A percentile compares a stretch with the other conserved stretches of the same genome.
phyloP scores from a whole-genome alignment of 2,113 vertebrate genomes.

The Stegostoma tigrinum region DNA sequence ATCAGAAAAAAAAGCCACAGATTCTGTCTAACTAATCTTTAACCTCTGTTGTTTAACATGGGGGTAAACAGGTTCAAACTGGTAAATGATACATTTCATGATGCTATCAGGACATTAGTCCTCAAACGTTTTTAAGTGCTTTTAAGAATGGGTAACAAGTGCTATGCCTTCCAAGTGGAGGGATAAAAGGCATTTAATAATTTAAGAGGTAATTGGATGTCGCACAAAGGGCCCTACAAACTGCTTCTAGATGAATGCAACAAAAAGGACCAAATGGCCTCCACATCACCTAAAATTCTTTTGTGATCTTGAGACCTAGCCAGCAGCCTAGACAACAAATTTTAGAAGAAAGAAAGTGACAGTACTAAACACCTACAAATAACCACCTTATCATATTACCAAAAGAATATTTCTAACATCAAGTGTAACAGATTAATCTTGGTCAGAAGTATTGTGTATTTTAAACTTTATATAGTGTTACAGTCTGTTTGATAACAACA shows the following conservation, averaged over 20 bases:
- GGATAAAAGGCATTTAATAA: neutral
- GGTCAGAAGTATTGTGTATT: neutral
- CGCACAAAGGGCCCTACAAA: neutral
- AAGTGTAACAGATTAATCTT: neutral
- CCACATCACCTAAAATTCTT: neutral
- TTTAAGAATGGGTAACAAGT: neutral
- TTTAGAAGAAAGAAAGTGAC: constrained; percentile 33
- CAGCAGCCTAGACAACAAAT: neutral
- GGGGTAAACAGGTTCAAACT: neutral
- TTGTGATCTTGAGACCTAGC: neutral
- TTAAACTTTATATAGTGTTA: neutral
- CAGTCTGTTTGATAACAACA: constrained; percentile 22
- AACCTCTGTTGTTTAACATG: no score
- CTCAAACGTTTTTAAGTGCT: neutral
- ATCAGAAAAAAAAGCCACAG: no score
- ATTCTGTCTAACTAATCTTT: no score
- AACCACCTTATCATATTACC: neutral
- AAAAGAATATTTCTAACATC: neutral
- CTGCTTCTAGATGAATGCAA: no score
- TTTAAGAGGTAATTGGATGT: neutral
- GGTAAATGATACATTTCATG: neutral
- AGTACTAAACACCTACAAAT: neutral
- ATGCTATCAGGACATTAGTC: neutral
- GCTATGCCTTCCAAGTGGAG: neutral
- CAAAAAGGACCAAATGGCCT: neutral